A percentile compares a stretch with the other conserved stretches of the same genome.
These are phyloP conservation scores for Panagrolaimus sp. DNA, from an alignment of 1,140 invertebrate species.

Conservation along the genomic window DNA sequence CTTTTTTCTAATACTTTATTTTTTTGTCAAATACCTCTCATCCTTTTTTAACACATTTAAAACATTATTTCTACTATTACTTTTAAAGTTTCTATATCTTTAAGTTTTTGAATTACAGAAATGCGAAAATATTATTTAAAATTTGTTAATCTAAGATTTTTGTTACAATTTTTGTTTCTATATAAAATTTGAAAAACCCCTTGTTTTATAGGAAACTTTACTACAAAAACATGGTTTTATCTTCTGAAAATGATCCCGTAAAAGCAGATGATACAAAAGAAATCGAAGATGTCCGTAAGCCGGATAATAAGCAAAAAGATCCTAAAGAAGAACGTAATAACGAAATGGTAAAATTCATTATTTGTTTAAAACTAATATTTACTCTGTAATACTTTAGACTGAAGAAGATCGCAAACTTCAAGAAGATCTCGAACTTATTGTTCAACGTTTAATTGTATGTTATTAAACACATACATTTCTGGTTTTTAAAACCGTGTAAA, in stretches of 20 bases:
- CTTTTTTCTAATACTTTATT: no score
- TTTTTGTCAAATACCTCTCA: no score
- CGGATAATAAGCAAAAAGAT: neutral
- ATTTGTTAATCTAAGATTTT: no score
- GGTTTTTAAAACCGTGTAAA: neutral
- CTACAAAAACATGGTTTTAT: no score
- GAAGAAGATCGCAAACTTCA: slow-evolving; percentile 92
- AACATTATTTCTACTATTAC: no score
- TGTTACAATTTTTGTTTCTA: no score
- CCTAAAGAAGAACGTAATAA: neutral
- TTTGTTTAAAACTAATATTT: neutral
- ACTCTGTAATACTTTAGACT: slow-evolving; percentile 60
- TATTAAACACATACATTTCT: neutral
- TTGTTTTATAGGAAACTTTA: no score
- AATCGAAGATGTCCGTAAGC: neutral
- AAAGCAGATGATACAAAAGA: slow-evolving; percentile 5
- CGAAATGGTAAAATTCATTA: neutral
- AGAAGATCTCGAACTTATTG: slow-evolving; percentile 85
- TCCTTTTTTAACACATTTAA: no score
- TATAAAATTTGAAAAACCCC: no score
- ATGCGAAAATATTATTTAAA: no score
- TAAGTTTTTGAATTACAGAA: no score
- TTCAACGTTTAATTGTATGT: slow-evolving; percentile 70
- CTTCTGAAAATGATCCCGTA: neutral
- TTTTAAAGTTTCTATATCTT: no score